These are phyloP conservation scores for Clostera curtula DNA, from an alignment of 2,888 invertebrate genomes.

Conservation along the genomic window DNA sequence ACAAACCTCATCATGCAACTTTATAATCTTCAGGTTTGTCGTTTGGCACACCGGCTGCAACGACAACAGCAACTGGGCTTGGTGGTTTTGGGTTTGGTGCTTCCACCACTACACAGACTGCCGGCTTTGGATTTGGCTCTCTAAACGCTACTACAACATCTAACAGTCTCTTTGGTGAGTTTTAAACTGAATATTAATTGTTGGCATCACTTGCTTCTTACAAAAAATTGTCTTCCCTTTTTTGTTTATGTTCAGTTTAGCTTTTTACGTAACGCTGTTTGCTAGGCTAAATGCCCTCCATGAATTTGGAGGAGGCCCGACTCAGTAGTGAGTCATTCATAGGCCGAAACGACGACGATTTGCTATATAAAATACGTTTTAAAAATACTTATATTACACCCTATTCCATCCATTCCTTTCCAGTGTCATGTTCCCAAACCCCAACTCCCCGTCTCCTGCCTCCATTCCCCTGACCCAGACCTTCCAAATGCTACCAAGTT, in stretches of 20 bases:
- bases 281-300: too few species aligned
- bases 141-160: constrained; percentile 40
- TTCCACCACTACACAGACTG: constrained; percentile 30
- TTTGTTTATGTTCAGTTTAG: too few species aligned
- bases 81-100: constrained; percentile 50
- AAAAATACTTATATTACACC: neutral
- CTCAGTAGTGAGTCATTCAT: too few species aligned
- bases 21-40: constrained; percentile 26
- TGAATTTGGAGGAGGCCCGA: too few species aligned
- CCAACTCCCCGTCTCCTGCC: constrained; percentile 19
- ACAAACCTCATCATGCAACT: neutral
- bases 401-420: constrained; percentile 9
- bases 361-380: neutral
- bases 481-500: constrained; percentile 42
- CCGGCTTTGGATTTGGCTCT: constrained; percentile 40
- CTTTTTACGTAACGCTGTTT: neutral
- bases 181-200: too few species aligned
- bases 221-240: too few species aligned
- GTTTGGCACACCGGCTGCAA: constrained; percentile 34
- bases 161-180: constrained; percentile 49
- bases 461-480: constrained; percentile 47
- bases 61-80: constrained; percentile 41
- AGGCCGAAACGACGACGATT: too few species aligned
- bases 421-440: constrained; percentile 10
- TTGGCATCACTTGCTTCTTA: too few species aligned